Base-by-base conservation (phyloP, 2,797 vertebrate species). In the Enteromius mattozi region DNA sequence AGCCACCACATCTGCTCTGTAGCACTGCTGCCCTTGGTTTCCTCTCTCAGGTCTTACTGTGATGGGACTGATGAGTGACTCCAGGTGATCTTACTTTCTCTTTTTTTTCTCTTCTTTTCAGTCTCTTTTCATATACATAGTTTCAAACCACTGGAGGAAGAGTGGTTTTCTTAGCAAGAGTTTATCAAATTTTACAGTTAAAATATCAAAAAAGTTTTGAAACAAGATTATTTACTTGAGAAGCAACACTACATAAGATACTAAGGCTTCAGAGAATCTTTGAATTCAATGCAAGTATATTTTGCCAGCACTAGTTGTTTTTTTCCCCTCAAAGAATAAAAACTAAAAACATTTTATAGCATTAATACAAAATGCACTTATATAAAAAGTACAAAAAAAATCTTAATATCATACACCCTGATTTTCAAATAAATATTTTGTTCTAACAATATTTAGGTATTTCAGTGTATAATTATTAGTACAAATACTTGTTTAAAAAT, bases 1-100 rank as follows among this genome's bases (percentile, higher is more conserved):
- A 83, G 66, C 68, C 51, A 45, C 24, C 27, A 82, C 81, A 83
- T 76, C 82, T 84, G 75, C 61, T 49, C 40, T 66, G 56, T 66
- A 78, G 51, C 78, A 84, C 79, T 1, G 12, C 30, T 78, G 76
- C 42, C 80, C 82, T 76, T 49, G 77, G 51, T 86, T 88, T 85
- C 69, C 54, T 88, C 42, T 72, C 65, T 30, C 66, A 61, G 35
- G 69, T 35, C 82, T 80, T 70, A 81, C 51, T 69, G 35, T 77
- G 65, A 86, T 1, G 1, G 77, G 47, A 42, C 81, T 75, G 63
- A 69, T 70, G 84, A 74, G 35, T 24, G 56, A 61, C 35, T 77
- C 54, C 51, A 61, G 75, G 54, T 17, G 54, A 77, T 42, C 10
- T 42, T 9, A 42, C 40, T 42, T 12, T 42, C 42, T 42, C n/a